A percentile compares a stretch with the other conserved stretches of the same genome.
Evolutionary conservation across 2,113 vertebrate species (phyloP).

Genomic region (Chaetops frenatus): DNA sequence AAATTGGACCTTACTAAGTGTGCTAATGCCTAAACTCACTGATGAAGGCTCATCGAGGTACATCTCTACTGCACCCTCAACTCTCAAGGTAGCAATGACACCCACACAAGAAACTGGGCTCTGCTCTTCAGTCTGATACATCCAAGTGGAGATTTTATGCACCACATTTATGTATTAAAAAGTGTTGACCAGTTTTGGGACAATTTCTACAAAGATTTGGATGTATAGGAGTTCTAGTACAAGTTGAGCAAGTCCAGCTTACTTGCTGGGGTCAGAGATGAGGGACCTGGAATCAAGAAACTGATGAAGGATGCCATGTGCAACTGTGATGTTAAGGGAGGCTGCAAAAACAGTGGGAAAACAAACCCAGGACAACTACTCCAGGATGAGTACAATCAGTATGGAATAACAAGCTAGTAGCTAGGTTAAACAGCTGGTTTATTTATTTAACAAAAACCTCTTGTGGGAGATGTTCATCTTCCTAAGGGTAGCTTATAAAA

Average conservation of each 20-base stretch:
- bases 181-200: not conserved
- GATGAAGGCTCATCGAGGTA: accelerated
- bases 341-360: not conserved
- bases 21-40: not conserved
- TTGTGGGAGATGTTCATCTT: not conserved
- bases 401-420: not conserved
- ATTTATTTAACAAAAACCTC: not conserved
- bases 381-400: not conserved
- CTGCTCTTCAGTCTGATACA: not conserved
- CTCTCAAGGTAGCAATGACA: not conserved
- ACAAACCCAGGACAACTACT: not conserved
- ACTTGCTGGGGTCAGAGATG: not conserved
- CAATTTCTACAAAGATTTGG: not conserved
- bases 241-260: not conserved
- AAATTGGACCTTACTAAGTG: not conserved
- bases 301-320: not conserved
- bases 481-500: not conserved
- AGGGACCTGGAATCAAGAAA: not conserved
- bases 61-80: not conserved
- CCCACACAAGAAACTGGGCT: not conserved
- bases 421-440: not conserved
- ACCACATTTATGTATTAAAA: not conserved
- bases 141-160: not conserved
- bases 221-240: not conserved
- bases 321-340: not conserved